These are phyloP conservation scores for Yponomeuta malinellus DNA, from an alignment of 2,888 invertebrate species.

Conservation along the genomic window DNA sequence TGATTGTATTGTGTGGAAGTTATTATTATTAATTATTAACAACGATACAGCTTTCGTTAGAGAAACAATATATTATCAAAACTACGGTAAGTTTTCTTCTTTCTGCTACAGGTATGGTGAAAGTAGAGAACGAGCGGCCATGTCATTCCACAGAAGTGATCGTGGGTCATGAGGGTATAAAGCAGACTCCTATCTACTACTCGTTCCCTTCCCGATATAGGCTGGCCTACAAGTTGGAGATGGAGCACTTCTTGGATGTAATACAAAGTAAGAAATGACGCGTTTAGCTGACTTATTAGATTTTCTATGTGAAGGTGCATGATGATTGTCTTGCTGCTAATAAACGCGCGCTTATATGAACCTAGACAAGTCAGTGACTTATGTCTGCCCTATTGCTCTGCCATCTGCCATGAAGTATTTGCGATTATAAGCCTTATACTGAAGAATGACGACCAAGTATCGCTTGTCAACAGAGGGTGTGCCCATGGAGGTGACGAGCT, in stretches of 20 bases:
- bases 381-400: too few species aligned
- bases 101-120: constrained; percentile 51
- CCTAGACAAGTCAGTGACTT: too few species aligned
- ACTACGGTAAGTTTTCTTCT: neutral
- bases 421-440: neutral
- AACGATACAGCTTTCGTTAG: too few species aligned
- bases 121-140: constrained; percentile 72
- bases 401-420: too few species aligned
- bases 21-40: too few species aligned
- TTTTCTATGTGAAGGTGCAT: too few species aligned
- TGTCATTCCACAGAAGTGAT: constrained; percentile 57
- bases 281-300: too few species aligned
- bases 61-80: neutral
- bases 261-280: constrained; percentile 53
- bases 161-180: constrained; percentile 52
- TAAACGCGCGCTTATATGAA: neutral
- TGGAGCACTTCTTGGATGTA: constrained; percentile 78
- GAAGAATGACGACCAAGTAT: neutral
- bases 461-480: constrained; percentile 34
- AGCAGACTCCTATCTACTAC: constrained; percentile 71
- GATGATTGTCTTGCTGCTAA: neutral
- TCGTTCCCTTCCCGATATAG: constrained; percentile 77
- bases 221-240: constrained; percentile 68
- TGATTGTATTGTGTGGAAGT: too few species aligned
- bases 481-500: constrained; percentile 52